Evolutionary conservation across 2,888 invertebrate genomes (phyloP), one percentile per base, ranked within the genome.

Genomic region (Ethmia dodecea): DNA sequence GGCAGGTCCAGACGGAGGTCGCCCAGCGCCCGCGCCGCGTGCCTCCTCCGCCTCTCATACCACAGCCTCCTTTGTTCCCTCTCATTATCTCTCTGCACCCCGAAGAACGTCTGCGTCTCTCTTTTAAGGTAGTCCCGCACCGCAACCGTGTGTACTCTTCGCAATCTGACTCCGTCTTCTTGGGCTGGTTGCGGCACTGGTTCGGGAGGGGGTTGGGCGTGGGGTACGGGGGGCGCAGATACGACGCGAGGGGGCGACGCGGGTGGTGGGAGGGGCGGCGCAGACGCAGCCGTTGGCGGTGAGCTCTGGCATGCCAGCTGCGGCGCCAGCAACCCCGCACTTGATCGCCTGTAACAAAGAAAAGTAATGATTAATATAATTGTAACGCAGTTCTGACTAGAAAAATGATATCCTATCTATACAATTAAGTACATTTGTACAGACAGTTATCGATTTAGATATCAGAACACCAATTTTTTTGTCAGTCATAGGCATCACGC

Each of bases 101-200:
- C 95, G 70, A 96, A 95, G 79, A 95, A 95, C 52, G 91, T 92
- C 37, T 93, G 93, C 37, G 94, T 93, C 69, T 94, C 94, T 50
- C 91, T 88, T 66, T 91, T 93, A 61, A 95, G 90, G 72, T 92
- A 93, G 63, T 92, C 81, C 45, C 84, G 66, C 30, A 86, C 83
- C n/a, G 75, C 81, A 6, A 79, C 69, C 0, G 83, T 81, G 47
- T 83, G 79, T 3, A 58, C 75, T 33, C 80, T 58, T 33, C 84
- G 73, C 49, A 84, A 80, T 74, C 83, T 69, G 45, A 84, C 81
- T 31, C 77, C 81, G 45, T 79, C 78, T 64, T 87, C 79, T 38
- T 77, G 77, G 38, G 62, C 69, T 18, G 77, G 74, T 56, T 76
- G 83, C 10, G 81, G 83, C 34, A 66, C 74, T 18, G 68, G 57